A percentile compares a stretch with the other conserved stretches of the same genome.
These are phyloP conservation scores for Dinomys branickii DNA, from an alignment of 2,113 vertebrate species.

Conservation along the genomic window DNA sequence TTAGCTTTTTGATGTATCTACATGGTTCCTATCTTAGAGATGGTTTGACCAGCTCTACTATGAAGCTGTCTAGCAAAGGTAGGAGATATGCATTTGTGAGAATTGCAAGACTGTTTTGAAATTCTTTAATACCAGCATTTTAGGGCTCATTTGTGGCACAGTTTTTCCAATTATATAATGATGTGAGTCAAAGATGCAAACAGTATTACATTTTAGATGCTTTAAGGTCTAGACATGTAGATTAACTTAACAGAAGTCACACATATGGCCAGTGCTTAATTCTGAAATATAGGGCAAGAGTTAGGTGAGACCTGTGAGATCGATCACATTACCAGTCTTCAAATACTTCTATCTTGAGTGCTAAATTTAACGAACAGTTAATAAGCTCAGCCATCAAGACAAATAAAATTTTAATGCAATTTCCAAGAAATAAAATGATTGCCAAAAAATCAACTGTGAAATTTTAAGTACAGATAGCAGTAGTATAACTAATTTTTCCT, in stretches of 20 bases:
- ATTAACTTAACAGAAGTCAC: neutral
- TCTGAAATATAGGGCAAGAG: neutral
- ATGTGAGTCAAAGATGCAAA: neutral
- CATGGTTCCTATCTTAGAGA: neutral
- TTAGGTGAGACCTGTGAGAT: neutral
- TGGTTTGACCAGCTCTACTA: constrained; percentile 52
- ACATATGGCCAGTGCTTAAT: neutral
- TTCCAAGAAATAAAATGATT: neutral
- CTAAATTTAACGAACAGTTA: constrained; percentile 40
- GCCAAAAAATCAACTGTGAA: neutral
- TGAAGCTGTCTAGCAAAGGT: neutral
- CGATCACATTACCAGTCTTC: constrained; percentile 49
- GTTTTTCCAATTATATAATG: neutral
- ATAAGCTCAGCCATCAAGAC: neutral
- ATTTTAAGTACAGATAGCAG: neutral
- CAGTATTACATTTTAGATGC: neutral
- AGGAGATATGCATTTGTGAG: neutral
- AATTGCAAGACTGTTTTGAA: neutral
- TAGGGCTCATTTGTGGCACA: neutral
- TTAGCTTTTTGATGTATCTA: neutral
- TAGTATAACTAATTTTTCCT: neutral
- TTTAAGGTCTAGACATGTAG: neutral
- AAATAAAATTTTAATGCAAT: neutral
- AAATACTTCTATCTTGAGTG: constrained; percentile 47
- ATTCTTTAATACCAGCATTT: neutral